phyloP scores from a whole-genome alignment of 1,140 invertebrate species.

The Asbolus verrucosus region DNA sequence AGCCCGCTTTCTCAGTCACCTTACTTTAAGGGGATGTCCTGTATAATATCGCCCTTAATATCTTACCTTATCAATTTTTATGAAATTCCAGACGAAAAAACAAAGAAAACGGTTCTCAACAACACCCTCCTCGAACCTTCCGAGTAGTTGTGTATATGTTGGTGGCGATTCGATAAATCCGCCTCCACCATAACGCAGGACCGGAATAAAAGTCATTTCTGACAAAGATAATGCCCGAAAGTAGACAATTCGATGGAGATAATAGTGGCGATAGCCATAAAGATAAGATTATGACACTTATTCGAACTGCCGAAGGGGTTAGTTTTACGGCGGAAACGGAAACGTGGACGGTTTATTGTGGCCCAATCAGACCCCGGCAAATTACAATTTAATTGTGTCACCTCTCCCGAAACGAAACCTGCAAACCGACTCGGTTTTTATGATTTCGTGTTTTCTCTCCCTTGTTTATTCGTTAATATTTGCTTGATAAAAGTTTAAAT shows the following conservation, averaged over 20 bases:
- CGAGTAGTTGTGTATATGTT: conserved; percentile 22
- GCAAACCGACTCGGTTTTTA: background rate
- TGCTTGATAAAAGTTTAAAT: background rate
- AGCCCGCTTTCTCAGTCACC: background rate
- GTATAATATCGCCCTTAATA: background rate
- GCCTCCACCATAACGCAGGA: conserved; percentile 17
- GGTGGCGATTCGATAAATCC: conserved; percentile 30
- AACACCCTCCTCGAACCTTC: background rate
- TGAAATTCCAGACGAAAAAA: background rate
- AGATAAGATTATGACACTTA: conserved; percentile 30
- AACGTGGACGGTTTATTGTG: conserved; percentile 16
- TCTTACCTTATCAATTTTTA: conserved; percentile 36
- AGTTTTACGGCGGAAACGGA: conserved; percentile 21
- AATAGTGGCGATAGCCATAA: conserved; percentile 26
- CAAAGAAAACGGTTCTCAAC: background rate
- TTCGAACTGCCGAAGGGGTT: conserved; percentile 17
- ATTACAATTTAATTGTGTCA: conserved; percentile 15
- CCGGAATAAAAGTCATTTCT: conserved; percentile 19
- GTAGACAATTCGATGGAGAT: conserved; percentile 25
- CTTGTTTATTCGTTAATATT: conserved; percentile 4
- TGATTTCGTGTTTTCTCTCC: background rate
- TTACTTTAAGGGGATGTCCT: background rate
- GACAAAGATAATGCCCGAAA: conserved; percentile 17
- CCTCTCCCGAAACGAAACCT: background rate
- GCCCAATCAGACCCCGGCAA: conserved; percentile 5